Base-by-base conservation (phyloP, 2,113 vertebrate genomes). In the Brachionichthys hirsutus region DNA sequence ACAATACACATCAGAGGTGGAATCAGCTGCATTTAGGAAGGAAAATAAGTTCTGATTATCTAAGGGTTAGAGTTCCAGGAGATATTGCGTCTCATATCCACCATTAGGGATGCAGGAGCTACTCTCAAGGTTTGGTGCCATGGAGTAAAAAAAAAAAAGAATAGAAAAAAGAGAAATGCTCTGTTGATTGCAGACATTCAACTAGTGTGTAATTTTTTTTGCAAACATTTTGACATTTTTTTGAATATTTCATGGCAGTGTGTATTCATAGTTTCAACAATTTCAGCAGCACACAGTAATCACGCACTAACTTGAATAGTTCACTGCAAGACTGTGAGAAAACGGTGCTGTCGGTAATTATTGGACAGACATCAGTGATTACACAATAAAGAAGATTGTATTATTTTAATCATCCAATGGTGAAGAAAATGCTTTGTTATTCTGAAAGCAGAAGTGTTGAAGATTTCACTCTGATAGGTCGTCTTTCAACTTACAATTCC, bases 211-310 rank as follows among this genome's bases (percentile, higher is more conserved):
- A 54, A 2, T 6, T 62, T 38, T n/a, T 47, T 34, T 19, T 2
- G 12, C 49, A 62, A 75, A 52, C 71, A 63, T 78, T 45, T 34
- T 44, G 54, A 19, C 3, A 5, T 30, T 63, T 71, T 61, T 46
- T n/a, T 18, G 17, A 68, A 77, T 77, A 68, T 77, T 70, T 38
- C 70, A 60, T 70, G 61, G 62, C 2, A 3, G 18, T 44, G 65
- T 54, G 61, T 24, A 56, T 43, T 62, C 61, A 55, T 67, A 72
- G 18, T 53, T 67, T 50, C 20, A 12, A 62, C 20, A 50, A 6
- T 70, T 67, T 57, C 38, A 10, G 14, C 64, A 41, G 55, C 36
- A 1, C 44, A 66, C 43, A 71, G 46, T 46, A 73, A 55, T 22
- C 49, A 54, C 54, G 48, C 22, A 58, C 18, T 7, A 20, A 49